Percentiles rank a stretch among this genome's conserved stretches.
Evolutionary conservation across 2,888 invertebrate genomes (phyloP).

Genomic region (Chouioia cunea): DNA sequence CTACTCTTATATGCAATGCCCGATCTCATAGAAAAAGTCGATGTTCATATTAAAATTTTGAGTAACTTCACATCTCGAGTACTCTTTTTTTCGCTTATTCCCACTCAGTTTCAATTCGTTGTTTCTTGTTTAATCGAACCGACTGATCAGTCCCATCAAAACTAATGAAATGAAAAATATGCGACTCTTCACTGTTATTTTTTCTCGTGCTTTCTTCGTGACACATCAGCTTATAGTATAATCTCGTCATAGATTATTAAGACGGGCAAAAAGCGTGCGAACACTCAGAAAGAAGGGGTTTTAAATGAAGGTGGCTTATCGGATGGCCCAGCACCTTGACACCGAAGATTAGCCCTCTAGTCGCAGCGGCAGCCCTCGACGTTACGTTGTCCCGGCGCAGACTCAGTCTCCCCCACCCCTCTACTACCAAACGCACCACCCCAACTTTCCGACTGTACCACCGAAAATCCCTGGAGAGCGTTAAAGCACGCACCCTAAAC

Average conservation of each 20-base stretch:
- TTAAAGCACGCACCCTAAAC: conserved; percentile 28
- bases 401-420: neutral
- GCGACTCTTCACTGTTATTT: too few species aligned
- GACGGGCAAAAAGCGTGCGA: conserved; percentile 9
- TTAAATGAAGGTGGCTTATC: conserved; percentile 48
- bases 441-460: too few species aligned
- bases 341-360: conserved; percentile 53
- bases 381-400: neutral
- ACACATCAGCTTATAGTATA: neutral
- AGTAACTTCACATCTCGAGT: too few species aligned
- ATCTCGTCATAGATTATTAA: conserved; percentile 38
- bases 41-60: too few species aligned
- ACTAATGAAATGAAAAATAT: too few species aligned
- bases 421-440: neutral
- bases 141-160: too few species aligned
- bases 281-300: neutral
- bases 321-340: conserved; percentile 54
- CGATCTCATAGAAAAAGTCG: too few species aligned
- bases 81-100: too few species aligned
- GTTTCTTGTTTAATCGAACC: too few species aligned
- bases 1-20: too few species aligned
- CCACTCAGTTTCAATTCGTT: too few species aligned
- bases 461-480: conserved; percentile 25
- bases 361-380: neutral
- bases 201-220: neutral